Base-by-base conservation (phyloP, 2,797 vertebrate species). In the Lepilemur ruficaudatus region DNA sequence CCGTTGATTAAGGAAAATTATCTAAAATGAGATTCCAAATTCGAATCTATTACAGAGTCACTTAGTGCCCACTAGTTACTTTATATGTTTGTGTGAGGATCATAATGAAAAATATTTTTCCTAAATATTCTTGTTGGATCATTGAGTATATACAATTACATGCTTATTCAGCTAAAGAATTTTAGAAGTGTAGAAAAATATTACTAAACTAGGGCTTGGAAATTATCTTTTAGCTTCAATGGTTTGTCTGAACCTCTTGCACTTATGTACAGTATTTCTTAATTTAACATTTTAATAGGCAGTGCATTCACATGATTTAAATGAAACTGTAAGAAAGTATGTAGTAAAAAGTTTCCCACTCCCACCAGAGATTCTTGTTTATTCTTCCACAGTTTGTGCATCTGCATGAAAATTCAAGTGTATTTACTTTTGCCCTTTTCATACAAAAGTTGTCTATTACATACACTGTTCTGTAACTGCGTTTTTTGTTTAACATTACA, bases 1-100 rank as follows among this genome's bases (percentile, higher is more conserved):
- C 57, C 50, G 48, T 5, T 93, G 63, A 89, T 79, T 91, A 89
- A 91, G 86, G 70, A 93, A 92, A 70, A 94, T 89, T 72, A 81
- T 61, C 57, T 82, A 88, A 96, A 96, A 59, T 75, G 65, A 95
- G 65, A 87, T 89, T 95, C 23, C 52, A 94, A 48, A 83, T 94
- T 93, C 91, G 89, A 41, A 63, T 79, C 22, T 92, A 4, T 90
- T 52, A 57, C 55, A 57, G 48, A 94, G n/a, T 70, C 91, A 86
- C 75, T 86, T 75, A 89, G 9, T 84, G 43, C 61, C 84, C 57
- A 80, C 35, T 28, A 94, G 1, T 86, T 96, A 86, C 30, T 82
- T 87, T 86, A 11, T 78, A 61, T 91, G 57, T 67, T 89, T 81
- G 59, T 94, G 55, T 91, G 50, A 61, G 52, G 32, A 84, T 67